Evolutionary conservation across 2,888 invertebrate species (phyloP), one percentile per base, ranked within the genome.

Genomic region (Cheilosia vulpina): DNA sequence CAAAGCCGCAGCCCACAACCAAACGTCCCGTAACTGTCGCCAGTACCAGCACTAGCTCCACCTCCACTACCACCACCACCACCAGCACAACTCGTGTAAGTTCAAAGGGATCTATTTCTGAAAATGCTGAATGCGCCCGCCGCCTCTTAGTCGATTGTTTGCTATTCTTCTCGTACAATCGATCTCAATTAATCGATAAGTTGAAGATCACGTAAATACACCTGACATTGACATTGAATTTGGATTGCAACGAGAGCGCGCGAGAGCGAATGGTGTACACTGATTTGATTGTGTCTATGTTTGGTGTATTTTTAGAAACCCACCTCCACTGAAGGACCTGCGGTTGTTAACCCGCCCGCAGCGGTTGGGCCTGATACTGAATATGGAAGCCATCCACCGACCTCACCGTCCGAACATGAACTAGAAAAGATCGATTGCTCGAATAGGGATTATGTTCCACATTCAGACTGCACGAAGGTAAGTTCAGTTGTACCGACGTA

Each of bases 381-480:
- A n/a, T 66, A n/a, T 9, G 87, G 47, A 58, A 77, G 13, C 31
- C 50, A 38, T 7, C 72, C 57, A 87, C 88, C 38, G 93, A 93
- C 88, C 21, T 87, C 68, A 88, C 82, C 45, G 3, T 27, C 41
- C 7, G 85, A 68, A 4, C 57, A 66, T 27, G 75, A 81, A 2
- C 88, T 91, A n/a, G 69, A 75, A 17, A 87, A 88, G 50, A 88
- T 91, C 11, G 93, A 93, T 58, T 95, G 95, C 88, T 91, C 91
- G 17, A 93, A 92, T 53, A 90, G 91, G 34, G 94, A 94, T 87
- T 95, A 93, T 88, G 90, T 95, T 79, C 93, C 94, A 4, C 94
- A 94, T 88, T 91, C 93, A 75, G 93, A 94, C 77, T 95, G 95
- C 87, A 88, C 91, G 83, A 93, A 94, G 92, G 95, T 95, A 91